Evolutionary conservation across 1,140 invertebrate genomes (phyloP).

Genomic region (Cotesia glomerata): DNA sequence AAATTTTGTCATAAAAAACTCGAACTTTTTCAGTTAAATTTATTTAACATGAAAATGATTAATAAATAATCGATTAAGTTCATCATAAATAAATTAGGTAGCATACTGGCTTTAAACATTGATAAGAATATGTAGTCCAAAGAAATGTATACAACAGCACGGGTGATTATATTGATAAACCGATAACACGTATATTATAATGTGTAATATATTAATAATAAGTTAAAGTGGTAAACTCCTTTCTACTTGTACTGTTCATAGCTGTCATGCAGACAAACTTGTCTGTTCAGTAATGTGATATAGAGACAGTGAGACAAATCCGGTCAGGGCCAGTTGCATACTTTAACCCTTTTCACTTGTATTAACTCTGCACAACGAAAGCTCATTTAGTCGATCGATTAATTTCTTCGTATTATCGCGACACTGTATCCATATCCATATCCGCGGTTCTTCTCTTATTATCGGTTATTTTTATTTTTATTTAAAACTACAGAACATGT

Average conservation of each 20-base stretch:
- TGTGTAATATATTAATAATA: too few species aligned
- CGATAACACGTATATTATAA: too few species aligned
- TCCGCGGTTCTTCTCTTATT: neutral
- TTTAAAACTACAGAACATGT: neutral
- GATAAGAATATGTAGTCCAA: too few species aligned
- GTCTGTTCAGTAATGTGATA: neutral
- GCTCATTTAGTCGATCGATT: slow-evolving; percentile 20
- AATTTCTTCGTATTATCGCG: neutral
- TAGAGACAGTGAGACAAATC: slow-evolving; percentile 11
- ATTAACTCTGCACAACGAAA: slow-evolving; percentile 21
- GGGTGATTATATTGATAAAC: too few species aligned
- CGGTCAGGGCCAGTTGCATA: slow-evolving; percentile 32
- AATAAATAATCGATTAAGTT: too few species aligned
- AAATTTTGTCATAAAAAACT: neutral
- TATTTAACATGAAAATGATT: neutral
- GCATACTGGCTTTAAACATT: too few species aligned
- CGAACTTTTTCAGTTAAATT: neutral
- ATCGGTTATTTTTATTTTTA: neutral
- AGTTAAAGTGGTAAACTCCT: neutral
- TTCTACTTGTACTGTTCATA: neutral
- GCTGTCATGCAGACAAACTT: neutral
- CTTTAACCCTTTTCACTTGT: slow-evolving; percentile 5
- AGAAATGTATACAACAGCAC: too few species aligned
- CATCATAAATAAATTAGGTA: too few species aligned
- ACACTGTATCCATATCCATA: too few species aligned